Percentiles rank a stretch among this genome's conserved stretches.
These are phyloP conservation scores for Babylonia areolata DNA, from an alignment of 1,140 invertebrate genomes.

Conservation along the genomic window DNA sequence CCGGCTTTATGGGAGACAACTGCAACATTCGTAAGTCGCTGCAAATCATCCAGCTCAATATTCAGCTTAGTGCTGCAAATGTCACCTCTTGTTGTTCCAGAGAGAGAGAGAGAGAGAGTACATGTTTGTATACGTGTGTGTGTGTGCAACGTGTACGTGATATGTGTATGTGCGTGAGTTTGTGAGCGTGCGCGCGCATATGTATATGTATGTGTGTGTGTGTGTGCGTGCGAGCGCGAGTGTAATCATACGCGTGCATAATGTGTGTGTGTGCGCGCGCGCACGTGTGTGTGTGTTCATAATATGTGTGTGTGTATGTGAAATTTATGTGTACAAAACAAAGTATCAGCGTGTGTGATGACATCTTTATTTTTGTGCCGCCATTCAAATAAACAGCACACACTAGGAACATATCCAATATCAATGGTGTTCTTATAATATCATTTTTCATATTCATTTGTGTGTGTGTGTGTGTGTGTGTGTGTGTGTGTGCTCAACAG, in stretches of 20 bases:
- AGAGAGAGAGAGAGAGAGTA: neutral
- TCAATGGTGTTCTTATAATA: too few relatives aligned
- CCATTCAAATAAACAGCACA: too few relatives aligned
- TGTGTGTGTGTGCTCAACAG: slow-evolving; percentile 40
- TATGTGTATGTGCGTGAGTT: neutral
- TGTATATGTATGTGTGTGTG: slow-evolving; percentile 23
- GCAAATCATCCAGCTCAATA: too few relatives aligned
- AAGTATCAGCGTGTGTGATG: too few relatives aligned
- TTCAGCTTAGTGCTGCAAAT: too few relatives aligned
- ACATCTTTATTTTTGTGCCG: too few relatives aligned
- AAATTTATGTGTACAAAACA: too few relatives aligned
- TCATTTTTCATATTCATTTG: neutral
- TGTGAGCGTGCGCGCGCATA: neutral
- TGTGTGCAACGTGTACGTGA: neutral
- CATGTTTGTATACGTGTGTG: neutral
- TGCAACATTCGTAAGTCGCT: slow-evolving; percentile 42
- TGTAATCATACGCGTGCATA: too few relatives aligned
- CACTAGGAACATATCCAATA: too few relatives aligned
- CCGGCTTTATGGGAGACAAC: slow-evolving; percentile 34
- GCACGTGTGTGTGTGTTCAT: neutral
- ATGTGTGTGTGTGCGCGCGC: neutral
- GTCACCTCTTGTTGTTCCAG: slow-evolving; percentile 27
- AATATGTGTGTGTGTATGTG: neutral
- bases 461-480: neutral
- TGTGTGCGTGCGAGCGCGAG: neutral